These are phyloP conservation scores for Leptopilina drosophilae DNA, from an alignment of 2,888 invertebrate genomes.

Conservation along the genomic window DNA sequence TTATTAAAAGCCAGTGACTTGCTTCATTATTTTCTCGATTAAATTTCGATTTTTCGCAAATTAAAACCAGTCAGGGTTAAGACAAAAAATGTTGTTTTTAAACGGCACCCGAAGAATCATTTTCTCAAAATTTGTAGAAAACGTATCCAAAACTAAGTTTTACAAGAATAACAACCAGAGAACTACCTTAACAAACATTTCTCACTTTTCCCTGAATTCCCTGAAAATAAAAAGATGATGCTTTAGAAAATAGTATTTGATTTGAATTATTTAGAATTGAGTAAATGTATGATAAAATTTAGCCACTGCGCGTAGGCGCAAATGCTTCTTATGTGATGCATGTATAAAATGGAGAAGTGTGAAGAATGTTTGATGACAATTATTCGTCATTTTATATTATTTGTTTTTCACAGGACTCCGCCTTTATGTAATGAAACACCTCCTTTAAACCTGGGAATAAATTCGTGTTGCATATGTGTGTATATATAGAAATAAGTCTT, in stretches of 20 bases:
- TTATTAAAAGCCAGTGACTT: too few species aligned
- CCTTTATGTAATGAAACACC: constrained; percentile 32
- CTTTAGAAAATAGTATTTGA: neutral
- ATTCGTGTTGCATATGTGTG: constrained; percentile 24
- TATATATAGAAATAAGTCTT: constrained; percentile 27
- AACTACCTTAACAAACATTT: too few species aligned
- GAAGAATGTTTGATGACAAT: constrained; percentile 7
- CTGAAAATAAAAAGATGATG: too few species aligned
- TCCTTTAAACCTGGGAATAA: neutral
- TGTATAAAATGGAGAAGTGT: constrained; percentile 1
- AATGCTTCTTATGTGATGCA: neutral
- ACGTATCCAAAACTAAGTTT: too few species aligned
- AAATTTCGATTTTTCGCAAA: neutral
- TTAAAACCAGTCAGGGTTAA: neutral
- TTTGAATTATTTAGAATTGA: constrained; percentile 23
- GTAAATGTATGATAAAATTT: constrained; percentile 13
- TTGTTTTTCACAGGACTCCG: constrained; percentile 20
- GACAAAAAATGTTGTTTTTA: too few species aligned
- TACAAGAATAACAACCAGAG: too few species aligned
- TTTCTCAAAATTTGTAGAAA: too few species aligned
- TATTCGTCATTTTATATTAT: constrained; percentile 25
- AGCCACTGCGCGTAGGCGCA: neutral
- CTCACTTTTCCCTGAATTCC: too few species aligned
- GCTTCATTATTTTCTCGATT: too few species aligned
- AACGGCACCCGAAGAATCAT: too few species aligned